Conservation (phyloP, 2,113 vertebrate species). For the Phrynosoma blainvillii region DNA sequence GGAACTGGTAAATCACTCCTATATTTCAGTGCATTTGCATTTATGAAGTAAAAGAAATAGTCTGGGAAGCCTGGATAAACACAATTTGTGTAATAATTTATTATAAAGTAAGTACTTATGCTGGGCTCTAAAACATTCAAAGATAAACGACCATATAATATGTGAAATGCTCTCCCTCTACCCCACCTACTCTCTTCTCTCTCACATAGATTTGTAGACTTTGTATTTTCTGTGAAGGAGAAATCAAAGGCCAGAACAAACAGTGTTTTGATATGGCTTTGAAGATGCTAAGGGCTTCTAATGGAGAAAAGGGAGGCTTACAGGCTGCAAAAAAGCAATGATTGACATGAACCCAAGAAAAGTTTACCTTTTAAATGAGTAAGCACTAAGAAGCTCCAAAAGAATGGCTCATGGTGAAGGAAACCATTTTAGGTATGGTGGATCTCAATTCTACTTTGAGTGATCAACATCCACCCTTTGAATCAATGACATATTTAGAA, state of each 20-base stretch:
- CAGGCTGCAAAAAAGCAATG: constrained; percentile 77
- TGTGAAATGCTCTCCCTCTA: constrained; percentile 80
- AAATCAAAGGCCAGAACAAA: constrained; percentile 96
- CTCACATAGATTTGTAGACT: constrained; percentile 85
- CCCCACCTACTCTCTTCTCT: constrained; percentile 69
- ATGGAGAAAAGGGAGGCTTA: constrained; percentile 80
- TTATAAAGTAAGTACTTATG: constrained; percentile 77
- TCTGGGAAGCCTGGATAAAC: constrained; percentile 22
- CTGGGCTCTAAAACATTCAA: constrained; percentile 79
- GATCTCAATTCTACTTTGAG: constrained; percentile 75
- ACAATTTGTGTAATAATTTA: constrained; percentile 16
- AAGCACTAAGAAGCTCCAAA: constrained; percentile 71
- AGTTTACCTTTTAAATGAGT: constrained; percentile 86
- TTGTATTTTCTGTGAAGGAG: constrained; percentile 85
- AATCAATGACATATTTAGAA: constrained; percentile 77
- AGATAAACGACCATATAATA: constrained; percentile 82
- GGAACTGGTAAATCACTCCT: constrained; percentile 21
- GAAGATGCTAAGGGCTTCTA: constrained; percentile 89
- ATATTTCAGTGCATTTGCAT: neutral
- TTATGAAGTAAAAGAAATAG: constrained; percentile 24
- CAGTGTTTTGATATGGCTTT: constrained; percentile 89
- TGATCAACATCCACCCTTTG: constrained; percentile 68
- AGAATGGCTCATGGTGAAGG: constrained; percentile 64
- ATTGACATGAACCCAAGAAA: constrained; percentile 81
- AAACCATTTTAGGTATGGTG: constrained; percentile 71